Conservation (phyloP, 2,888 invertebrate species). For the Fragum sueziense region DNA sequence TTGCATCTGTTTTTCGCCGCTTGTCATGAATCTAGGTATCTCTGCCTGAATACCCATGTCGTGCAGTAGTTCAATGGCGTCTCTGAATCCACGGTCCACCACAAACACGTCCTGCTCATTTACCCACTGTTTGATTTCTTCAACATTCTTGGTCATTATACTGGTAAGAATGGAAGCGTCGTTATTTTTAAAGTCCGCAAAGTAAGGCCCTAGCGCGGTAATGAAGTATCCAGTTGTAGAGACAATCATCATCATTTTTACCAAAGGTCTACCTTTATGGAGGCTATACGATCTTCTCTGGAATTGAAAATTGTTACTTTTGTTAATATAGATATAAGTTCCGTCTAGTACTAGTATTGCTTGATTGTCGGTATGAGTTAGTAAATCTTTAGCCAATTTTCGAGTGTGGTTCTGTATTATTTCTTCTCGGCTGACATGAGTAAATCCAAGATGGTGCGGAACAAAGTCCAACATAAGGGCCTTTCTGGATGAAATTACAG, state of each 20-base stretch:
- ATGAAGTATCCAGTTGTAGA: conserved; percentile 52
- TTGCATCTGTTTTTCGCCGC: conserved; percentile 46
- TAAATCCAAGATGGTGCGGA: conserved; percentile 34
- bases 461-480: conserved; percentile 36
- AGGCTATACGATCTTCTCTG: conserved; percentile 46
- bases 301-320: conserved; percentile 46
- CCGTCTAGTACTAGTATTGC: conserved; percentile 50
- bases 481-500: conserved; percentile 34
- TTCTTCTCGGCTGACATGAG: conserved; percentile 29
- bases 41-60: conserved; percentile 49
- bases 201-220: conserved; percentile 47
- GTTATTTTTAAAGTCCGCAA: conserved; percentile 47
- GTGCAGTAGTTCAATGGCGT: conserved; percentile 32
- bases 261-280: conserved; percentile 48
- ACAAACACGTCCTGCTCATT: conserved; percentile 45
- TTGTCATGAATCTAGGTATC: conserved; percentile 43
- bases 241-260: conserved; percentile 54
- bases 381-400: conserved; percentile 37
- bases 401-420: conserved; percentile 48
- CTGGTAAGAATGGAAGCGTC: conserved; percentile 53
- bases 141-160: conserved; percentile 44
- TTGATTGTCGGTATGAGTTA: conserved; percentile 15
- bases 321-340: conserved; percentile 57
- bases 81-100: conserved; percentile 53
- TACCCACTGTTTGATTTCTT: conserved; percentile 43